Evolutionary conservation across 2,888 invertebrate species (phyloP).

Genomic region (Clitarchus hookeri): DNA sequence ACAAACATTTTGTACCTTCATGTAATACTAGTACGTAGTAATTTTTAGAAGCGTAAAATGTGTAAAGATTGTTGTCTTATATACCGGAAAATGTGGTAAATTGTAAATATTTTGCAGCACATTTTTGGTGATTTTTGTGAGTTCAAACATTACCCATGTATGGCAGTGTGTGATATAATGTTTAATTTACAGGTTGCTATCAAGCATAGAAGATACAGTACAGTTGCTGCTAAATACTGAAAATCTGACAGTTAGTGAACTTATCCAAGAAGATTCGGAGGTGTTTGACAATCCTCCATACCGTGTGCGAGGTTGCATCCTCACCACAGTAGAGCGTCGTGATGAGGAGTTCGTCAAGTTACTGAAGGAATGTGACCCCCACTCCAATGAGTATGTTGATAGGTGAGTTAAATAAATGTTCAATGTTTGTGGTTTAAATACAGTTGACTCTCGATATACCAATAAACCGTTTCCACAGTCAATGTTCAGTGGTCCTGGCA

Average conservation of each 20-base stretch:
- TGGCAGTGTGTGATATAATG: too few species aligned
- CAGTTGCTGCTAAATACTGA: conserved; percentile 73
- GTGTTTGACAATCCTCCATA: conserved; percentile 74
- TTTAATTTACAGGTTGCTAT: conserved; percentile 64
- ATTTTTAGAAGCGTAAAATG: too few species aligned
- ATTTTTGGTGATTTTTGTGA: too few species aligned
- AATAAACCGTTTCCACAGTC: too few species aligned
- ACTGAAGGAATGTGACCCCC: conserved; percentile 96
- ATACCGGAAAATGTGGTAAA: too few species aligned
- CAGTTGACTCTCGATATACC: too few species aligned
- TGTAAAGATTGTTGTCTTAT: too few species aligned
- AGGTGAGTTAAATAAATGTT: conserved; percentile 57
- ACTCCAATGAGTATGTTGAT: conserved; percentile 96
- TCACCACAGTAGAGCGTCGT: conserved; percentile 91
- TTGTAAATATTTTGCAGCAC: too few species aligned
- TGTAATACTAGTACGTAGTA: too few species aligned
- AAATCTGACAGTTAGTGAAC: conserved; percentile 81
- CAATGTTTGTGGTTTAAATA: not conserved
- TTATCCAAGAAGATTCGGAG: conserved; percentile 87
- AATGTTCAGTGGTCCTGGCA: too few species aligned
- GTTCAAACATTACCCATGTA: too few species aligned
- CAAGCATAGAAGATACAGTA: conserved; percentile 82
- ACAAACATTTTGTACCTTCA: too few species aligned
- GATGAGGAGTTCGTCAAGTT: conserved; percentile 98
- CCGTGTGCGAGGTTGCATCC: conserved; percentile 84